phyloP scores from a whole-genome alignment of 2,113 vertebrate species.

The Callorhinus ursinus region DNA sequence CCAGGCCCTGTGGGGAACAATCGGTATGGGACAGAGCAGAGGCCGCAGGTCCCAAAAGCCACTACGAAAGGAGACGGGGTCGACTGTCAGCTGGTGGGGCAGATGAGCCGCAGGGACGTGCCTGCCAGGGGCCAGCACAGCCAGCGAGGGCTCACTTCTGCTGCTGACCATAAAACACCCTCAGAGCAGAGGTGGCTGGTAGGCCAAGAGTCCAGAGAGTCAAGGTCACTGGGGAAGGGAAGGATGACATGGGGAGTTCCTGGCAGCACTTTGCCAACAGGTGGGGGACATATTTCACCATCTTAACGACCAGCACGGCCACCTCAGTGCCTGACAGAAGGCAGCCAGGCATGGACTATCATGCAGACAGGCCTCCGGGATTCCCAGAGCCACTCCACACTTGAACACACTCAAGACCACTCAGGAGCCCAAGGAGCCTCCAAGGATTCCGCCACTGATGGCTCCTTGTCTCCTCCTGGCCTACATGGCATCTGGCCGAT shows the following conservation, averaged over 20 bases:
- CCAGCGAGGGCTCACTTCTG: too few relatives aligned
- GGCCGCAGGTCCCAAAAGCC: background rate
- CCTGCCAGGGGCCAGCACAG: background rate
- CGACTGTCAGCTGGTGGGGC: background rate
- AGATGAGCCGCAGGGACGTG: background rate
- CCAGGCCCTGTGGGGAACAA: background rate
- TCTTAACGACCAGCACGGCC: background rate
- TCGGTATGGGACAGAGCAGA: background rate
- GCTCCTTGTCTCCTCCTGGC: background rate
- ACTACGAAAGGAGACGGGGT: fast-evolving
- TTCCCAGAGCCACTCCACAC: background rate
- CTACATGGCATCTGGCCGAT: background rate
- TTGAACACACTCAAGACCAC: fast-evolving
- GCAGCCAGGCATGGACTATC: fast-evolving
- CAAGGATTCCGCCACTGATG: fast-evolving
- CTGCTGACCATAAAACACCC: background rate
- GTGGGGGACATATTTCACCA: fast-evolving
- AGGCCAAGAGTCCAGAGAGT: background rate
- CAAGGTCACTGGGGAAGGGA: background rate
- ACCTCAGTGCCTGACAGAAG: too few relatives aligned
- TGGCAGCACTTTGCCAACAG: background rate
- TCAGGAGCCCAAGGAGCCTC: background rate
- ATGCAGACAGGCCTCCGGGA: background rate
- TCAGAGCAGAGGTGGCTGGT: background rate
- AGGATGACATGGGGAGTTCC: background rate